phyloP scores from a whole-genome alignment of 2,113 vertebrate species.

The Aldabrachelys gigantea region DNA sequence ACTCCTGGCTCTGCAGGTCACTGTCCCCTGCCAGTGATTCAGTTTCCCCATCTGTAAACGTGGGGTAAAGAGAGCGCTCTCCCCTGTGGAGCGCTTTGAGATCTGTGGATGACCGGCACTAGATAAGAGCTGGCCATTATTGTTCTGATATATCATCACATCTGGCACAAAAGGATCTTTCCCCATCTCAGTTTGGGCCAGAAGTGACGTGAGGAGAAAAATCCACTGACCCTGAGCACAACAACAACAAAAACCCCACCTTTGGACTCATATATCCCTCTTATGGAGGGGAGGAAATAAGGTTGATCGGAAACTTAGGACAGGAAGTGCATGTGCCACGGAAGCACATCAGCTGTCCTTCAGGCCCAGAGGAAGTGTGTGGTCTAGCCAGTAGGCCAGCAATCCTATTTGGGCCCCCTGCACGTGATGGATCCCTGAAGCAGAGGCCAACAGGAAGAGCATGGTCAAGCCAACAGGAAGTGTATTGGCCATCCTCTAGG shows the following conservation, averaged over 20 bases:
- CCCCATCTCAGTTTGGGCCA: not conserved
- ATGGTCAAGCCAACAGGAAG: not conserved
- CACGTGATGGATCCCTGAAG: too few relatives aligned
- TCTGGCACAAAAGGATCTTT: not conserved
- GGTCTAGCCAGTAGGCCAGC: not conserved
- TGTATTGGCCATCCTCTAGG: not conserved
- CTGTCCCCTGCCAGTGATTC: not conserved
- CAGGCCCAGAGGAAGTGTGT: not conserved
- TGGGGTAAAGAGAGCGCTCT: not conserved
- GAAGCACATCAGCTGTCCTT: not conserved
- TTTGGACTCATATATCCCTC: not conserved
- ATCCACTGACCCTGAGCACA: not conserved
- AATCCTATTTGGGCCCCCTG: not conserved
- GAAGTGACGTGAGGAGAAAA: not conserved
- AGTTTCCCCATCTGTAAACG: not conserved
- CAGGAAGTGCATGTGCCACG: not conserved
- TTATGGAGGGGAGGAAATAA: not conserved
- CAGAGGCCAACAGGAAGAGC: not conserved
- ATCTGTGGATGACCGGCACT: not conserved
- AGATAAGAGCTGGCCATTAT: not conserved
- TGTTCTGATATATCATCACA: not conserved
- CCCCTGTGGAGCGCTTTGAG: not conserved
- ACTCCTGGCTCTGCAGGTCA: not conserved
- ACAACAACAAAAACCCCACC: too few relatives aligned
- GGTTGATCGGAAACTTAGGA: not conserved